A percentile compares a stretch with the other conserved stretches of the same genome.
Evolutionary conservation across 2,113 vertebrate species (phyloP).

Genomic region (Callipepla californica): DNA sequence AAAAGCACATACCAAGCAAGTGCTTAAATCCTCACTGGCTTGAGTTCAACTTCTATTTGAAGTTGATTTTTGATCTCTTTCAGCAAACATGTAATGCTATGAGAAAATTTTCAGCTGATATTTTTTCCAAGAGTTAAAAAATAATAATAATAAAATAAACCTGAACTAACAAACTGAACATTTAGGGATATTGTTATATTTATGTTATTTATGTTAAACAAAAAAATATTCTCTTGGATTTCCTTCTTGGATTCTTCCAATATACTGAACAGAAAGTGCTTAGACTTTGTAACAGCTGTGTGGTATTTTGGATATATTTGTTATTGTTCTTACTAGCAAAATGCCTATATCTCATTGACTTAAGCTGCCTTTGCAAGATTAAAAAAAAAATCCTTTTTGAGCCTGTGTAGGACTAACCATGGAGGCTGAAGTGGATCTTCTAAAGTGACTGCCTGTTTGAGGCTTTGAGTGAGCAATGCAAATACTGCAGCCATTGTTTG

Average conservation of each 20-base stretch:
- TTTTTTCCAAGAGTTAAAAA: not conserved
- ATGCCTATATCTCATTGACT: not conserved
- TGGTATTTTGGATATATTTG: not conserved
- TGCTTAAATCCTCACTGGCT: not conserved
- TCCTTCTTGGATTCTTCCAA: not conserved
- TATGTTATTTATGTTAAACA: not conserved
- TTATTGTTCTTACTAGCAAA: not conserved
- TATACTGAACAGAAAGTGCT: not conserved
- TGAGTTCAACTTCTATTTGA: not conserved
- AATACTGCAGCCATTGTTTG: not conserved
- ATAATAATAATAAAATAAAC: not conserved
- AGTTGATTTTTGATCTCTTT: not conserved
- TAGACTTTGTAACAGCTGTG: fast-evolving
- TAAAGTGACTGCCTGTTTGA: not conserved
- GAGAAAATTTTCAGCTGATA: not conserved
- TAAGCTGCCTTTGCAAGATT: not conserved
- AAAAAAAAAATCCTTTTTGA: not conserved
- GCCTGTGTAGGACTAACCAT: too few relatives aligned
- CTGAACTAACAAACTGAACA: not conserved
- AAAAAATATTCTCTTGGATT: not conserved
- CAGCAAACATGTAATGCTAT: not conserved
- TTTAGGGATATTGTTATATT: not conserved
- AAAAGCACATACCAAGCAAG: not conserved
- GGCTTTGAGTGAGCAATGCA: not conserved
- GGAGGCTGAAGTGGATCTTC: not conserved